Evolutionary conservation across 2,888 invertebrate genomes (phyloP).

Genomic region (Caenorhabditis macrosperma): DNA sequence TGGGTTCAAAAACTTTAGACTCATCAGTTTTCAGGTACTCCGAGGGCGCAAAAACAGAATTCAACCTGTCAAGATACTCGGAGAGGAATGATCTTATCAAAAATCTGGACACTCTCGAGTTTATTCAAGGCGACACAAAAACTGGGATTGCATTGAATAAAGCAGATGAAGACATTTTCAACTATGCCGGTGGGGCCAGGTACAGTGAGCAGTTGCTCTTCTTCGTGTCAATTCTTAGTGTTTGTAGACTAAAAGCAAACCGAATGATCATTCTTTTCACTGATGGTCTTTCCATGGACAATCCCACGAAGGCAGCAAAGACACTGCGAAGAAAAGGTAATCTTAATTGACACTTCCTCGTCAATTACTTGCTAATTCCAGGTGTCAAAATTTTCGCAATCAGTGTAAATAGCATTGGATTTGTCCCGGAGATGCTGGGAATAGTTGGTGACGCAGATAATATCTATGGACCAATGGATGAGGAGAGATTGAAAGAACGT

Average conservation of each 20-base stretch:
- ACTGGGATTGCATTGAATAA: constrained; percentile 61
- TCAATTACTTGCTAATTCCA: too few species aligned
- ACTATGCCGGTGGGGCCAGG: constrained; percentile 69
- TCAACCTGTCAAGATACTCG: constrained; percentile 74
- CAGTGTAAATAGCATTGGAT: constrained; percentile 74
- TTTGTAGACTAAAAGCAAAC: constrained; percentile 61
- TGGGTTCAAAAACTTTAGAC: background rate
- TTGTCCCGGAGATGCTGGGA: constrained; percentile 74
- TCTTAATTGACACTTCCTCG: too few species aligned
- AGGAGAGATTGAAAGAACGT: constrained; percentile 67
- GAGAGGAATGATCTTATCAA: constrained; percentile 60
- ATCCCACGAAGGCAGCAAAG: constrained; percentile 73
- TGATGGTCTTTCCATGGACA: constrained; percentile 78
- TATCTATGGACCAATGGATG: constrained; percentile 73
- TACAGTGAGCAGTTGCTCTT: too few species aligned
- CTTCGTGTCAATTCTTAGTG: too few species aligned
- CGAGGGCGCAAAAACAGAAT: constrained; percentile 74
- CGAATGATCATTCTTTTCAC: constrained; percentile 77
- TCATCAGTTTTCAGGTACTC: constrained; percentile 61
- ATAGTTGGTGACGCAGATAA: constrained; percentile 77
- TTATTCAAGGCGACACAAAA: constrained; percentile 62
- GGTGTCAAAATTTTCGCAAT: constrained; percentile 77
- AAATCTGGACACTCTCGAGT: constrained; percentile 54
- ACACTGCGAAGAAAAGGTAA: constrained; percentile 66
- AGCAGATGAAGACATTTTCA: constrained; percentile 65